phyloP scores from a whole-genome alignment of 2,797 vertebrate species.

The Podarcis lilfordi region DNA sequence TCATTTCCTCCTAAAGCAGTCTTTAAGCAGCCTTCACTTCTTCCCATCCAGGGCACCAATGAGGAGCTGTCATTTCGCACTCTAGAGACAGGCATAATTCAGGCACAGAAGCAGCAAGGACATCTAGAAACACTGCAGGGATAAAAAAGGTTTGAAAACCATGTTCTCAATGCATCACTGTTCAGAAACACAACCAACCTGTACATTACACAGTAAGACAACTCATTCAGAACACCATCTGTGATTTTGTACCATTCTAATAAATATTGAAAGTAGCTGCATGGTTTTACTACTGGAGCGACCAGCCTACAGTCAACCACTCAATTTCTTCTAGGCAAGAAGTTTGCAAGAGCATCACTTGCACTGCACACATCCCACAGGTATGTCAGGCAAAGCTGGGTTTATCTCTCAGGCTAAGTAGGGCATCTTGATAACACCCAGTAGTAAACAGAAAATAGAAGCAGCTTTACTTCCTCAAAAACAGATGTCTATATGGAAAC shows the following conservation, averaged over 20 bases:
- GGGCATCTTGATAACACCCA: neutral
- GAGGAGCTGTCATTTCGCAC: conserved; percentile 54
- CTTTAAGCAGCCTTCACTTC: conserved; percentile 19
- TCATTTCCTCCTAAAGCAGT: conserved; percentile 49
- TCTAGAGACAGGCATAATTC: neutral
- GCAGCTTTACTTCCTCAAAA: conserved; percentile 36
- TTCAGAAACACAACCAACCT: neutral
- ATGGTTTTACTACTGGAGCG: neutral
- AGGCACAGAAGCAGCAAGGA: fast-evolving
- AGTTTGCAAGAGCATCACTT: neutral
- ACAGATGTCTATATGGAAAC: neutral
- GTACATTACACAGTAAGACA: neutral
- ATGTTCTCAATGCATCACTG: neutral
- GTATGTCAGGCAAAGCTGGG: neutral
- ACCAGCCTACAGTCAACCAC: neutral
- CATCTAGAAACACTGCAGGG: neutral
- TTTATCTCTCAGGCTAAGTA: neutral
- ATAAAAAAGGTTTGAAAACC: neutral
- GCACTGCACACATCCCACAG: neutral
- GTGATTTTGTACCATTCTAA: neutral
- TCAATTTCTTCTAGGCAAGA: neutral
- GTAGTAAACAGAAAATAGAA: conserved; percentile 63
- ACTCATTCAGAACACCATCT: neutral
- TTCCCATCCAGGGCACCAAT: conserved; percentile 48
- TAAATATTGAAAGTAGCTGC: neutral